Evolutionary conservation across 64 coral and sea anemone genomes (phyloP), one percentile per base, ranked within the genome.

Genomic region (Pocillopora verrucosa): DNA sequence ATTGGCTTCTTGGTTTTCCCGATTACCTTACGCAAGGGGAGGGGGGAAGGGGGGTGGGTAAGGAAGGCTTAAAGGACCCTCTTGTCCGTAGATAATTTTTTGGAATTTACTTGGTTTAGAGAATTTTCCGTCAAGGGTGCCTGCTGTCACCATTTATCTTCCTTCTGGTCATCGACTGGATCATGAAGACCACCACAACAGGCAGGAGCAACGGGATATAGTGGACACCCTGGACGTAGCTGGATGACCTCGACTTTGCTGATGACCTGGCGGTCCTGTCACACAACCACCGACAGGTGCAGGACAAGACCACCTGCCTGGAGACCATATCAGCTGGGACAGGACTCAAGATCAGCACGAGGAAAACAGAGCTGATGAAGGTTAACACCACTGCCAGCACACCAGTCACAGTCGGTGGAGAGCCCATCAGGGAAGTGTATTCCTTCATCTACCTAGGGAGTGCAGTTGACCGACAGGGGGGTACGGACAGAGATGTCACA

Each of bases 151-250:
- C 68, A 26, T 88, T 76, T 10, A 14, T 76, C 36, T 87, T 87
- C 25, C 65, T 87, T 7, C 67, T 87, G 16, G 84, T 73, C 1
- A 75, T 75, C 57, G 70, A 75, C 85, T 75, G 70, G 85, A 74
- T 74, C 5, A 34, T n/a, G 24, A 74, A 74, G 24, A 16, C 24
- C 1, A 82, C 59, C 22, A 65, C 11, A 25, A 24, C 19, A 82
- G 36, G 59, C 20, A 82, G 59, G 56, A n/a, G n/a, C n/a, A n/a
- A n/a, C n/a, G n/a, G n/a, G n/a, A n/a, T n/a, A n/a, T n/a, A n/a
- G n/a, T n/a, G 84, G 61, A 87, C 51, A 0, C 84, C 11, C 12
- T 87, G 84, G 65, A 73, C 65, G 19, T 65, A 73, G 65, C 67
- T 86, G 83, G 83, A 86, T 4, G 65, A 73, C 67, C 51, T 76